These are phyloP conservation scores for Notothenia coriiceps DNA, from an alignment of 2,113 vertebrate genomes.

Conservation along the genomic window DNA sequence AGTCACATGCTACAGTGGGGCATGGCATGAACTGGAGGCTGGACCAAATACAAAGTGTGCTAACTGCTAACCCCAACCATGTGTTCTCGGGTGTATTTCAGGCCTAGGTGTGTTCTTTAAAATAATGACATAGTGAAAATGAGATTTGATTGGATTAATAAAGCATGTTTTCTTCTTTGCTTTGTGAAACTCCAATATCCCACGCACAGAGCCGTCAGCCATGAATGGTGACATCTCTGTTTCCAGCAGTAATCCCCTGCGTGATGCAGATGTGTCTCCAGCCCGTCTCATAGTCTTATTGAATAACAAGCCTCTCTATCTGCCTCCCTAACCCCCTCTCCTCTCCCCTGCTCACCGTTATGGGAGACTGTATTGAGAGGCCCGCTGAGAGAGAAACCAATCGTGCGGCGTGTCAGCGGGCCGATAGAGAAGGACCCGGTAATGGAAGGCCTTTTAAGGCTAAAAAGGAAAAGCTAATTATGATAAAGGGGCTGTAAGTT, in stretches of 20 bases:
- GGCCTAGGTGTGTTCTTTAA: too few species aligned
- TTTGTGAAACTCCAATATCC: background rate
- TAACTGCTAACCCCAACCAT: too few species aligned
- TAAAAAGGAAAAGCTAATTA: constrained; percentile 88
- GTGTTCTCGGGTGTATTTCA: too few species aligned
- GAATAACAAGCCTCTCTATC: constrained; percentile 50
- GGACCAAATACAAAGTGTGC: too few species aligned
- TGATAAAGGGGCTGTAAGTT: constrained; percentile 87
- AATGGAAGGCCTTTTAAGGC: constrained; percentile 86
- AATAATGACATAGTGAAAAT: too few species aligned
- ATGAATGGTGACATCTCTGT: background rate
- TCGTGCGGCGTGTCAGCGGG: constrained; percentile 75
- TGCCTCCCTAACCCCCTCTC: constrained; percentile 29
- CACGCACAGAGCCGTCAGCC: background rate
- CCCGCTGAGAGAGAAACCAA: constrained; percentile 74
- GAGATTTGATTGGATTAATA: too few species aligned
- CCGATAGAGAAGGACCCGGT: constrained; percentile 82
- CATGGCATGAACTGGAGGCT: too few species aligned
- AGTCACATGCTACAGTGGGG: too few species aligned
- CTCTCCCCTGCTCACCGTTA: constrained; percentile 10
- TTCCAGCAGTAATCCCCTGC: background rate
- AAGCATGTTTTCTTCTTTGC: too few species aligned
- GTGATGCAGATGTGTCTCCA: constrained; percentile 1
- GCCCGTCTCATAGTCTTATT: constrained; percentile 22
- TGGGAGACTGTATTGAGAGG: constrained; percentile 65